Percentiles rank a stretch among this genome's conserved stretches.
phyloP scores from a whole-genome alignment of 2,797 vertebrate genomes.

The Phalanger gymnotis region DNA sequence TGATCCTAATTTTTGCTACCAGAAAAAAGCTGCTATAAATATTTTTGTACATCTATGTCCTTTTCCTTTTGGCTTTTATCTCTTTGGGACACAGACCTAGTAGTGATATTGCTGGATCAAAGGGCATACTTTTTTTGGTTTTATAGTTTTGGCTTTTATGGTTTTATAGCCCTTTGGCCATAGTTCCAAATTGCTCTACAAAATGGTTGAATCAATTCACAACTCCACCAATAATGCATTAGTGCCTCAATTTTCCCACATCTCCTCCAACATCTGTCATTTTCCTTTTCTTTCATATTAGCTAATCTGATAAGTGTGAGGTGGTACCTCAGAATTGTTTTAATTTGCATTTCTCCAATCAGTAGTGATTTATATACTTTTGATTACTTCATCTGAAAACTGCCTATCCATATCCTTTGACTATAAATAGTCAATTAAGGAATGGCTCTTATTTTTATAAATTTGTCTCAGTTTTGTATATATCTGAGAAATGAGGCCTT shows the following conservation, averaged over 20 bases:
- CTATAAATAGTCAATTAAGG: too few relatives aligned
- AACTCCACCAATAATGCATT: background rate
- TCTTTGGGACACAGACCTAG: background rate
- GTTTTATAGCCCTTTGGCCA: background rate
- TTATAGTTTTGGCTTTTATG: too few relatives aligned
- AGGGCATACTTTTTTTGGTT: background rate
- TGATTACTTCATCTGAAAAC: too few relatives aligned
- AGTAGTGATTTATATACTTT: too few relatives aligned
- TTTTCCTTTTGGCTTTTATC: background rate
- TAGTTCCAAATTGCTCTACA: background rate
- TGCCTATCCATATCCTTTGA: too few relatives aligned
- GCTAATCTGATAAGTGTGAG: too few relatives aligned
- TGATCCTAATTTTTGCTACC: background rate
- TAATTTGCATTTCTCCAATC: too few relatives aligned
- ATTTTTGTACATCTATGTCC: background rate
- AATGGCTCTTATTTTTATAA: too few relatives aligned
- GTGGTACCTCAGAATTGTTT: too few relatives aligned
- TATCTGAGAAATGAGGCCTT: too few relatives aligned
- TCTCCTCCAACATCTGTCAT: background rate
- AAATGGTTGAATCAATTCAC: background rate
- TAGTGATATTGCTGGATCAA: background rate
- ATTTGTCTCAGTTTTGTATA: too few relatives aligned
- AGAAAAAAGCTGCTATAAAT: background rate
- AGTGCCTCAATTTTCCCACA: background rate
- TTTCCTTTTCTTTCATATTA: too few relatives aligned